Evolutionary conservation across 2,113 vertebrate species (phyloP), one percentile per base, ranked within the genome.

Genomic region (Sisor rabdophorus): DNA sequence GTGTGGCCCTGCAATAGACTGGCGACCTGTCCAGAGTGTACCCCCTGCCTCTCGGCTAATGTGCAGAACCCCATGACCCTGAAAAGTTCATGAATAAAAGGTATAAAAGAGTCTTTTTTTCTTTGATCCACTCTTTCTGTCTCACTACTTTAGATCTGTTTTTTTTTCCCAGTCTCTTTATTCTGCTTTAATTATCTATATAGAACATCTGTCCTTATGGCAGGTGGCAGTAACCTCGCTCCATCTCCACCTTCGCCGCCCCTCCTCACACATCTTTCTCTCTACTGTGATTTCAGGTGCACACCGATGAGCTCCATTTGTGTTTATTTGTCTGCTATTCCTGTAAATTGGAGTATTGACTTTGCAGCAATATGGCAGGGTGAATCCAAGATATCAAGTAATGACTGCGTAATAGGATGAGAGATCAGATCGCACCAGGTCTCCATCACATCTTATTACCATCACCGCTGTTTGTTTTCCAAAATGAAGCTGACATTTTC

Each of bases 321-420:
- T 52, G 32, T 59, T 24, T 20, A 60, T 55, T 50, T 70, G 32
- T 77, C 54, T 32, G 13, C 28, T 70, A 44, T 77, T 26, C 22
- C 65, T 50, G 48, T 11, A 77, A 76, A 50, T 76, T 64, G 3
- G 28, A 58, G 19, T 32, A 68, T 69, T 40, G 75, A 69, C 65
- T 69, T 60, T 52, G 40, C 13, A 77, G 32, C 55, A 47, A 77
- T 50, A 69, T 60, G 44, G 40, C 65, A 10, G 20, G 54, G 30
- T 55, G 28, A 68, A 67, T 67, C 75, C 53, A 48, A 77, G 40
- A 59, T 55, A 40, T 40, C 54, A 50, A 50, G 75, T 77, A 70
- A 77, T 77, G 53, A 56, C 54, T 19, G 65, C n/a, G 44, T 77
- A 77, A 77, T 77, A 69, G 54, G 44, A 70, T 52, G 36, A 77